Evolutionary conservation across 2,888 invertebrate genomes (phyloP), one percentile per base, ranked within the genome.

Genomic region (Drosophila mimica): DNA sequence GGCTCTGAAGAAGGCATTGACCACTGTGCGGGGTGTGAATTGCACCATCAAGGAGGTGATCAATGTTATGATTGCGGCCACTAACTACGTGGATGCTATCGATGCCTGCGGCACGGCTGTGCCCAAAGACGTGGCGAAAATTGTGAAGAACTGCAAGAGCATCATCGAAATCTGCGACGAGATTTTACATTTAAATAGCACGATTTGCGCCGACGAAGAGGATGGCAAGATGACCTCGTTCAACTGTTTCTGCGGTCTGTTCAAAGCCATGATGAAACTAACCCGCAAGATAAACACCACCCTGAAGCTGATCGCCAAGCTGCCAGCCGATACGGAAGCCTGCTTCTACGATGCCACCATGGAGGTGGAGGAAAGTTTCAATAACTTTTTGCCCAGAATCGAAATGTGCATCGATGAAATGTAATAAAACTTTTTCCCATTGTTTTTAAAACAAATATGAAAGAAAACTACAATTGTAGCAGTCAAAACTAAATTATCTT

Each of bases 311-410:
- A 72, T 66, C 2, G 53, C 48, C 48, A 67, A 79, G 1, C 15
- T 79, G 48, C 79, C 79, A 1, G 11, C 1, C 3, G 54, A 75
- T 15, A 79, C 79, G 0, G 79, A 79, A 25, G 11, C 25, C 11
- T 79, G 79, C 30, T 79, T 64, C 25, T 8, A 56, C 9, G 56
- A 54, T 61, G 79, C 79, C 58, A 79, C 79, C 60, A 46, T 36
- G 0, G 1, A 43, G 9, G 51, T 79, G 5, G 15, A 49, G 17
- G 1, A 2, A 0, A 67, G 61, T 31, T 79, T 64, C n/a, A 15
- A 38, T 0, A 31, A 51, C 36, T 79, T 76, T 33, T 7, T 75
- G 43, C 68, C 75, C 11, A 20, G 15, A 0, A 20, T 79, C 20
- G 25, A 52, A 3, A 9, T 15, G 0, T 79, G 79, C 36, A 31